These are phyloP conservation scores for Chromobotia macracanthus DNA, from an alignment of 2,797 vertebrate genomes.

Conservation along the genomic window DNA sequence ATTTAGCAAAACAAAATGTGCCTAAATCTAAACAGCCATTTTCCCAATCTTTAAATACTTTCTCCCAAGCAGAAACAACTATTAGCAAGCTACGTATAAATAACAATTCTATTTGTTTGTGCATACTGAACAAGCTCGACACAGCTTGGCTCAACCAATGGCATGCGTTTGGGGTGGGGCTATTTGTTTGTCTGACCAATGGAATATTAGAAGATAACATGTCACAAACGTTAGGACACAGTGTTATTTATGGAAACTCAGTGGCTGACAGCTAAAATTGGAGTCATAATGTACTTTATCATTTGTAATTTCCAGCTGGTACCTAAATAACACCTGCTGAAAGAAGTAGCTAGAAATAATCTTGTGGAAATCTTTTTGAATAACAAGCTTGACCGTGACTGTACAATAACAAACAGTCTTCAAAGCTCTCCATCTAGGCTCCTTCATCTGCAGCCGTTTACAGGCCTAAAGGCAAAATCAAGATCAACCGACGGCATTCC, in stretches of 20 bases:
- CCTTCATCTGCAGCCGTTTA: conserved; percentile 15
- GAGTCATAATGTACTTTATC: conserved; percentile 5
- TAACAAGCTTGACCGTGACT: conserved; percentile 30
- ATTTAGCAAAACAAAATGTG: background rate
- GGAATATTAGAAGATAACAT: background rate
- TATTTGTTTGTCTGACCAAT: background rate
- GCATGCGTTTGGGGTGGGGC: background rate
- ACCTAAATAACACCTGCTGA: conserved; percentile 7
- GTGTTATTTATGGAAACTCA: background rate
- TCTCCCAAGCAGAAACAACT: no score
- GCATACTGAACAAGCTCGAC: no score
- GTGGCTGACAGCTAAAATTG: background rate
- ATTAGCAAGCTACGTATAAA: no score
- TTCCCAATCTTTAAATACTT: no score
- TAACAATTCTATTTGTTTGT: no score
- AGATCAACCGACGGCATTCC: conserved; percentile 11
- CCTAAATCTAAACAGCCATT: no score
- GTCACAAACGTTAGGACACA: background rate
- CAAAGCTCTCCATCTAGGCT: conserved; percentile 13
- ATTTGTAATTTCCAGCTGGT: conserved; percentile 7
- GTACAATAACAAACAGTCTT: no score
- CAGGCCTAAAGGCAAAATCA: conserved; percentile 4
- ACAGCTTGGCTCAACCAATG: no score
- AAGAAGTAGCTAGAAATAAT: conserved; percentile 13
- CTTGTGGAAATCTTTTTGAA: conserved; percentile 21